phyloP scores from a whole-genome alignment of 2,113 vertebrate genomes.

The Holacanthus passer region DNA sequence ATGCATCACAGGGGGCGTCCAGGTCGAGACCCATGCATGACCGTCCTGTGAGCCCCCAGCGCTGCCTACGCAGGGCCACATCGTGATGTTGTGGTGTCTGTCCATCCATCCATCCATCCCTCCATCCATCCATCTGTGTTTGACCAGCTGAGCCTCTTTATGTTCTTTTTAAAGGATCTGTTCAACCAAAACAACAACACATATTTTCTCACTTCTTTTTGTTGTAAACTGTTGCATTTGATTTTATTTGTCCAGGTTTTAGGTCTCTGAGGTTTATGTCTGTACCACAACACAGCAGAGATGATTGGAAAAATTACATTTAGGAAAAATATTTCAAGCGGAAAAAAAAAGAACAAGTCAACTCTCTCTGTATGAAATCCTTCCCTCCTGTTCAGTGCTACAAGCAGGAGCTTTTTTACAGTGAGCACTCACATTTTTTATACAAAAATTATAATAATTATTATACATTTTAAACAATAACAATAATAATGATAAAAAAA shows the following conservation, averaged over 20 bases:
- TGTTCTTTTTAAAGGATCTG: conserved; percentile 46
- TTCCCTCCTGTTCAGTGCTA: too few species aligned
- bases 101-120: conserved; percentile 20
- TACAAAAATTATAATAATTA: too few species aligned
- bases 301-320: background rate
- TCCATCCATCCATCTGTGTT: conserved; percentile 25
- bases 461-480: too few species aligned
- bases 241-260: background rate
- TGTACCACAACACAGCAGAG: background rate
- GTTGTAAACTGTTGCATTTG: background rate
- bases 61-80: conserved; percentile 46
- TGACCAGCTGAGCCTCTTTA: conserved; percentile 46
- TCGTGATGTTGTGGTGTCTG: conserved; percentile 47
- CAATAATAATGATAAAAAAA: too few species aligned
- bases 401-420: too few species aligned
- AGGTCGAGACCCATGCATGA: conserved; percentile 66
- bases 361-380: too few species aligned
- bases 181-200: conserved; percentile 43
- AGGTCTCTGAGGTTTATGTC: background rate
- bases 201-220: background rate
- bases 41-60: conserved; percentile 30
- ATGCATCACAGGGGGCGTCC: conserved; percentile 49
- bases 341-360: background rate
- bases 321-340: too few species aligned
- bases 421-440: too few species aligned